Evolutionary conservation across 2,888 invertebrate species (phyloP), one percentile per base, ranked within the genome.

Genomic region (Cheilosia soror): DNA sequence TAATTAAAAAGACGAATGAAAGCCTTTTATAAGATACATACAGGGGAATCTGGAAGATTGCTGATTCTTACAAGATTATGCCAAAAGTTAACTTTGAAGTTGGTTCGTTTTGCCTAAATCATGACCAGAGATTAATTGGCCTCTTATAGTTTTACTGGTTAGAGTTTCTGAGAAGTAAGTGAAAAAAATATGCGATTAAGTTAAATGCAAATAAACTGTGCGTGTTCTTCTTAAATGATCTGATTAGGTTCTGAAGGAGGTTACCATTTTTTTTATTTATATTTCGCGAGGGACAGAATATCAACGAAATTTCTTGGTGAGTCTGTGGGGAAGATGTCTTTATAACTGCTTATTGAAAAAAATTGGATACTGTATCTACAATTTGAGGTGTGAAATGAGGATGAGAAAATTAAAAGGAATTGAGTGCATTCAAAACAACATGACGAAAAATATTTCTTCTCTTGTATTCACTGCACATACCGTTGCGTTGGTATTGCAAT

Each of bases 11-110:
- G 42, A 55, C 68, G 31, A 68, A 55, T 53, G 55, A 65, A 49
- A 65, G 49, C 4, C 40, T 66, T n/a, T n/a, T 51, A 51, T 27
- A 9, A 66, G 51, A 40, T 15, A 47, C 44, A 47, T 55, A 40
- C 15, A 11, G 37, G 2, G 37, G 9, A 37, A 37, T 37, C 11
- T 37, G n/a, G 13, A 15, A 9, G 51, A 66, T 42, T 53, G 40
- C 68, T 68, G 68, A 42, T 68, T 53, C 42, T 20, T 42, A 55
- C 11, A 40, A 31, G 68, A 68, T 68, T 68, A 15, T 55, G 29
- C 25, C 29, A 15, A 15, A 53, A 55, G 31, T 68, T 42, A 29
- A 42, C 31, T 53, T 40, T 40, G 29, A 55, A 55, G 68, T 42
- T 31, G 6, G 42, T 37, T 20, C 13, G 31, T 33, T 27, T 63